Base-by-base conservation (phyloP, 2,113 vertebrate genomes). In the Columba livia region DNA sequence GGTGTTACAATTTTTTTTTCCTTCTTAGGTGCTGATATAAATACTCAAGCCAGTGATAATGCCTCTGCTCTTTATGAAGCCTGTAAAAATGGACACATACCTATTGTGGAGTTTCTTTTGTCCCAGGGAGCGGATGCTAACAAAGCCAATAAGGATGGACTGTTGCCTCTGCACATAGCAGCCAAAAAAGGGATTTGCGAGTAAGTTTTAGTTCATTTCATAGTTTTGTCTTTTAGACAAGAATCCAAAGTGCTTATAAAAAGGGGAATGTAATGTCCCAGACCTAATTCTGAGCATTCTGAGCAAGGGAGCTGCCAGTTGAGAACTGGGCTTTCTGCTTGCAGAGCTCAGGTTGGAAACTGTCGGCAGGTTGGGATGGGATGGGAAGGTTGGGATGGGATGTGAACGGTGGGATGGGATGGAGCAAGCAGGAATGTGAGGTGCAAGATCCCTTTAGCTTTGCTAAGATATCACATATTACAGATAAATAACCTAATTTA, bases 51-150 rank as follows among this genome's bases (percentile, higher is more conserved):
- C 70, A 98, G 98, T 11, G 99, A 99, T 73, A 97, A 97, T 0
- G 99, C 99, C 2, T 98, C 99, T 1, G 98, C 99, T 62, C 98
- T 99, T 90, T 99, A 98, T 32, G 99, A 99, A 97, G 98, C 99
- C 32, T 97, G 98, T 94, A 99, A 99, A 97, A 99, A 99, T 14
- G 98, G 98, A 31, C 99, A 99, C 0, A 74, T 96, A 48, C 89
- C 94, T 5, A 93, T 98, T 11, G 98, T 99, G 90, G 96, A 98
- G 88, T 98, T 99, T 25, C 98, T 99, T 36, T 93, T 99, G 80
- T 98, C 98, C 3, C 98, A 98, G 80, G 98, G 98, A 1, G 99
- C 99, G 5, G 98, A 99, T 16, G 98, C 98, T 93, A 99, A 99
- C 97, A 99, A 98, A 97, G 74, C 98, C 56, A 99, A 99, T 88